These are phyloP conservation scores for Meandrusa payeni DNA, from an alignment of 2,888 invertebrate genomes.

Conservation along the genomic window DNA sequence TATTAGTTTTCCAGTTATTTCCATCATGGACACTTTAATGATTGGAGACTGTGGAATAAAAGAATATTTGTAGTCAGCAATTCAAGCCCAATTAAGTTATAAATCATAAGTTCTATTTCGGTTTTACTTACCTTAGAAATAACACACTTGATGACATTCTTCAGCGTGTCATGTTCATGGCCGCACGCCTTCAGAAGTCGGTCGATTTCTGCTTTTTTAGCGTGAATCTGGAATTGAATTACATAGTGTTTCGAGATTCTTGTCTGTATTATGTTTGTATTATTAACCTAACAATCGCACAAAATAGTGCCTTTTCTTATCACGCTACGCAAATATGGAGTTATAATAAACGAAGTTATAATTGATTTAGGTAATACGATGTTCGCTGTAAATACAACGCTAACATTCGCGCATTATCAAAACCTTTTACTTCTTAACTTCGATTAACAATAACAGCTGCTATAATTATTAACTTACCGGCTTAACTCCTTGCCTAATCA, in stretches of 20 bases:
- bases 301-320: not conserved
- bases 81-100: conserved; percentile 7
- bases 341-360: too few species aligned
- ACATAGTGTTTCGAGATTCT: too few species aligned
- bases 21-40: conserved; percentile 70
- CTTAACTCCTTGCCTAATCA: conserved; percentile 54
- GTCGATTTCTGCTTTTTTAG: conserved; percentile 59
- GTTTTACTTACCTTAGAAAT: conserved; percentile 58
- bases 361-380: too few species aligned
- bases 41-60: conserved; percentile 59
- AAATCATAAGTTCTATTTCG: not conserved
- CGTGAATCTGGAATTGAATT: conserved; percentile 58
- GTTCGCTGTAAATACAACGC: too few species aligned
- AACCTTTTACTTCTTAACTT: too few species aligned
- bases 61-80: not conserved
- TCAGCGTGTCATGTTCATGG: conserved; percentile 67
- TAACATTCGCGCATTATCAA: too few species aligned
- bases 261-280: too few species aligned
- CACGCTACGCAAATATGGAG: not conserved
- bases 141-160: conserved; percentile 75
- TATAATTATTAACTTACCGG: conserved; percentile 47
- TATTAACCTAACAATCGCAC: not conserved
- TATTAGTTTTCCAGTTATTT: conserved; percentile 57
- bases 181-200: conserved; percentile 63
- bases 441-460: too few species aligned